Base-by-base conservation (phyloP, 2,797 vertebrate genomes). In the Galaxias olidus region DNA sequence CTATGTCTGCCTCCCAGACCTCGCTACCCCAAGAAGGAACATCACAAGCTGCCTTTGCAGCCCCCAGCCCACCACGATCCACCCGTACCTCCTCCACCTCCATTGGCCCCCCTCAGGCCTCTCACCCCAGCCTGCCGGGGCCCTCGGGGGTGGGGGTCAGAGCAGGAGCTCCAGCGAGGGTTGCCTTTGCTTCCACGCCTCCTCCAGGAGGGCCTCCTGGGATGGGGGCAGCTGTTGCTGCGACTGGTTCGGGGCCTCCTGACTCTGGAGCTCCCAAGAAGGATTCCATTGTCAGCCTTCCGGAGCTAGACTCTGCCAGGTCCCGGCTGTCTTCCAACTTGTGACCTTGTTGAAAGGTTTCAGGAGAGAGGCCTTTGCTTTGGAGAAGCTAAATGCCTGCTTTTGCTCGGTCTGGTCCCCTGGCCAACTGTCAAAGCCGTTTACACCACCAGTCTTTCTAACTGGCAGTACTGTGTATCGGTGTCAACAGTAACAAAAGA, bases 311-410 rank as follows among this genome's bases (percentile, higher is more conserved):
- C 94, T 92, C 93, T 15, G 90, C 94, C 84, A 95, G 95, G 93
- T 95, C 95, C 73, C 92, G 95, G 90, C 94, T 98, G 73, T 96
- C 97, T 74, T 98, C 97, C 91, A 98, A 98, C 89, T 97, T 98
- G 94, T 98, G 97, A 98, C 95, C 92, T 87, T 91, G 81, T n/a
- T 87, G 87, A 78, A 77, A 85, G 59, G 83, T 84, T 30, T 88
- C 69, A 75, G 84, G 84, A 87, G 86, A 84, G 86, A 89, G 83
- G 88, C 89, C 88, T 90, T 90, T 87, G 87, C n/a, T 30, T 84
- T 79, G 80, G 86, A 84, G 82, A 84, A 86, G 82, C 78, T 78
- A 45, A 61, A 61, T 48, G 86, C 86, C 85, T 64, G 80, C 81
- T 87, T 79, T 68, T 61, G 86, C 83, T 89, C 86, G 78, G 74